Evolutionary conservation across 2,113 vertebrate species (phyloP), one percentile per base, ranked within the genome.

Genomic region (Bolborhynchus lineola): DNA sequence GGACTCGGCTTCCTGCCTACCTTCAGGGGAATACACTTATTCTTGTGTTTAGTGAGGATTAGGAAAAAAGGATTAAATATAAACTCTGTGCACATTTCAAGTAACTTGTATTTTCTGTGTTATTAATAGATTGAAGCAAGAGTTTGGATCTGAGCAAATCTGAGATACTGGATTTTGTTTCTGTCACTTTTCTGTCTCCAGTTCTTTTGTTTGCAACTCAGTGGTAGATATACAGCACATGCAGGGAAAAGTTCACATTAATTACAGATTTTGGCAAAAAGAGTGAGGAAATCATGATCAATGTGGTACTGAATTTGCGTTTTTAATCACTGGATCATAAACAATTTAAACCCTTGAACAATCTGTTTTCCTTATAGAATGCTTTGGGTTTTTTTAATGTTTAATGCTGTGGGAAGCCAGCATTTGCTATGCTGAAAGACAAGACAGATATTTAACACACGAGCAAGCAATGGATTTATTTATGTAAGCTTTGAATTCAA

Each of bases 291-390:
- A 53, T 59, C 15, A 33, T 46, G 28, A 71, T 64, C 29, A 46
- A 8, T 31, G 28, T 6, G 39, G 33, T 46, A 69, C 11, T 31
- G 39, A 71, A 90, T 79, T 77, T 75, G 68, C 92, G 28, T 59
- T 96, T 93, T 95, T 88, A 90, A 88, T 91, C 62, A 87, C 46
- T 37, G 35, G 23, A 69, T n/a, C 42, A 35, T 24, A 72, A 86
- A 20, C 28, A 64, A 82, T 82, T 15, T 80, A 82, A 92, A 68
- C 4, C 6, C 42, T 92, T 79, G 52, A 91, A 29, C 29, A 89
- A 93, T 89, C 11, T 90, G 7, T 92, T 18, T 79, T 91, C 37
- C 53, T 88, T 80, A 39, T 49, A 33, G n/a, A 62, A 42, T 6
- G 0, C 23, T 89, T 83, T 41, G 1, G 10, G 2, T 0, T 16